Evolutionary conservation across 92 coral and sea anemone genomes (phyloP), one percentile per base, ranked within the genome.

Genomic region (Muricea muricata): DNA sequence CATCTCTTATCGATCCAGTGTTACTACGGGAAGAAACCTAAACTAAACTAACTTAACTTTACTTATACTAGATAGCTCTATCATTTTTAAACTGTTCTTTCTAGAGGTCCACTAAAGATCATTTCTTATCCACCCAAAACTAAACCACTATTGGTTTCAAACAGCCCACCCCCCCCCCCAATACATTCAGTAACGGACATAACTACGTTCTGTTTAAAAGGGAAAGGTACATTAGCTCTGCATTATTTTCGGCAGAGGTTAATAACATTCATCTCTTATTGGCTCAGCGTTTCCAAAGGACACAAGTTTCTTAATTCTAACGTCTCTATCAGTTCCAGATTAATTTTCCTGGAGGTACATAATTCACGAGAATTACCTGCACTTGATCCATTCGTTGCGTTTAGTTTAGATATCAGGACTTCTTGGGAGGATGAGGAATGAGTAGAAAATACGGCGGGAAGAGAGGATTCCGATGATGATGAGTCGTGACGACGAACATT

Each of bases 361-460:
- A 21, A 2, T 2, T 57, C 11, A 2, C 9, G 20, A 57, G 7
- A 6, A 63, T 32, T 32, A 28, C 37, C 21, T 63, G 7, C 70
- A 63, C 4, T 63, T 2, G 13, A 9, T n/a, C 37, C 70, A 28
- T 63, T 63, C 1, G n/a, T 26, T 15, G 35, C 37, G 30, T 63
- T 63, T 20, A 63, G 37, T 63, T 63, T 63, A 24, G 70, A 63
- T 1, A 63, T 63, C 3, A 75, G 18, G 1, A 61, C 83, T 13
- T 78, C 83, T 29, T 47, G 81, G 15, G 67, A 50, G 7, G 65
- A 56, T 4, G 83, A 78, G 17, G 83, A 78, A 17, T 56, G 52
- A 24, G 34, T 78, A 10, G 69, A 32, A 31, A 57, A 78, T 14
- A 78, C 83, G 9, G 71, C 45, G 2, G 29, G 32, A 20, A 41